Conservation (phyloP, 2,888 invertebrate genomes). For the Lycophotia porphyrea region DNA sequence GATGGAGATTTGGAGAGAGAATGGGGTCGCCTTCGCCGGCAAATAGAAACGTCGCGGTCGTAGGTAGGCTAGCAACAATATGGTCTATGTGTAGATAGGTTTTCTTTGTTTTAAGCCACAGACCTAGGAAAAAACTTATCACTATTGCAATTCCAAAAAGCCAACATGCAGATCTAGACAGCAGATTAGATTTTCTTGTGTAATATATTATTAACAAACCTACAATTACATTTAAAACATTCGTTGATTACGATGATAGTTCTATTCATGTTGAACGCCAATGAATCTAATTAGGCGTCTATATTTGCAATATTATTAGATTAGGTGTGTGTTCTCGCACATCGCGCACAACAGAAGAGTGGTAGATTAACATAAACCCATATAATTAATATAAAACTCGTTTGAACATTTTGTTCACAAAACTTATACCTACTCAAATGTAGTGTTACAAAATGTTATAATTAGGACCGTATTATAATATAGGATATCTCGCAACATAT, state of each 20-base stretch:
- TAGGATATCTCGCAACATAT: too few species aligned
- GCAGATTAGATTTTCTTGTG: background rate
- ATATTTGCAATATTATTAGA: conserved; percentile 6
- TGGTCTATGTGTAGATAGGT: background rate
- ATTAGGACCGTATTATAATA: background rate
- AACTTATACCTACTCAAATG: background rate
- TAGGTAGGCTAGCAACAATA: background rate
- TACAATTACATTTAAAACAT: background rate
- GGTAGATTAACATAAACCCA: conserved; percentile 1
- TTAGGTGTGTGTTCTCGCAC: background rate
- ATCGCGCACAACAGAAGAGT: conserved; percentile 3
- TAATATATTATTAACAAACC: background rate
- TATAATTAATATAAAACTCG: conserved; percentile 8
- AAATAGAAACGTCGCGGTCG: background rate
- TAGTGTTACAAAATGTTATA: background rate
- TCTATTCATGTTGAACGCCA: conserved; percentile 22
- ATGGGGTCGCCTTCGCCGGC: too few species aligned
- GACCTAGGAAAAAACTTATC: too few species aligned
- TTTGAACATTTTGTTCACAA: background rate
- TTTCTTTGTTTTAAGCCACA: background rate
- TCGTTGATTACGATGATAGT: conserved; percentile 35
- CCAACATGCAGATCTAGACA: background rate
- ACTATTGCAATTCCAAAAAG: background rate
- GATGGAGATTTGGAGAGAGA: too few species aligned
- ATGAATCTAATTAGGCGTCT: background rate